Evolutionary conservation across 2,797 vertebrate genomes (phyloP), one percentile per base, ranked within the genome.

Genomic region (Kryptolebias ocellatus): DNA sequence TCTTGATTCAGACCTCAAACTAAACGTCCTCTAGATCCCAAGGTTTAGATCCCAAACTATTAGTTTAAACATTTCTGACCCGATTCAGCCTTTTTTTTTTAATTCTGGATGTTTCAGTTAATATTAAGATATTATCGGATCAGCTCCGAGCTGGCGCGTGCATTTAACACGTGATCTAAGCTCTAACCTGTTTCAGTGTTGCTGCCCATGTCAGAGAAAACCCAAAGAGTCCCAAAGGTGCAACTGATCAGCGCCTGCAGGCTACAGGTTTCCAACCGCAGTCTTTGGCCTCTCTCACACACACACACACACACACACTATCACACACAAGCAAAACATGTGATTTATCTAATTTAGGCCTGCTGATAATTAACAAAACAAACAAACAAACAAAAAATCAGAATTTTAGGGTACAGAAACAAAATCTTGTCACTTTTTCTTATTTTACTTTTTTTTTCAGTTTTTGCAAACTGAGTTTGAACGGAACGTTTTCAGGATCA

Each of bases 111-210:
- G 7, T 34, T 34, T 34, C 31, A 4, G 31, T 34, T 4, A 34
- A 34, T 67, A 29, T 28, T 5, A 27, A 55, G 47, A 54, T 14
- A 17, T 34, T 12, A 64, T 24, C 28, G 5, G 57, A 63, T 58
- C 67, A 53, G 6, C 12, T 51, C 31, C 31, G 31, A 34, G 31
- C 31, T 7, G 31, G 31, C 31, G 31, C 31, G 31, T 34, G 67
- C 11, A 1, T 57, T 27, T 12, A 46, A 70, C 65, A 37, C 45
- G 4, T 52, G 67, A 58, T 49, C 55, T 37, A 20, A 65, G 49
- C 73, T 70, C 70, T 56, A 71, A 69, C 72, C 51, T 62, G 1
- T 52, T 72, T 73, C 68, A 76, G 67, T 79, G 70, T 79, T 50
- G 60, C 64, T 61, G 50, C 4, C 73, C 64, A 44, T 24, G 20